Evolutionary conservation across 2,888 invertebrate species (phyloP).

Genomic region (Lamproptera curius): DNA sequence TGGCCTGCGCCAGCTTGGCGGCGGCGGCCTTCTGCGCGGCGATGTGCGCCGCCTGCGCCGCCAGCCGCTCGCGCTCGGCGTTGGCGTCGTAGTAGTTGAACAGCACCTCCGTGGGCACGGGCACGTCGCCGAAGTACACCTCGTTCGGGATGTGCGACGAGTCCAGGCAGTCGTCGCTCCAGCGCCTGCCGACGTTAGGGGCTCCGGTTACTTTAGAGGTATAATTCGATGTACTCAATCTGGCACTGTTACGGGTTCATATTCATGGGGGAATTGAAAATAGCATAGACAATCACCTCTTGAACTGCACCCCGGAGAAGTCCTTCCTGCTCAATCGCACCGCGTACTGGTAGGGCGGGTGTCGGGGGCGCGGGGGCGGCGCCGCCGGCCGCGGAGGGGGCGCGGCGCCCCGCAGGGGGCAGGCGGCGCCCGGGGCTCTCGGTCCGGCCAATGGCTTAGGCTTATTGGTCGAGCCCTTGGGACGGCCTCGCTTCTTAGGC

Average conservation of each 20-base stretch:
- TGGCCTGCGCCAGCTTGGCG: slow-evolving; percentile 58
- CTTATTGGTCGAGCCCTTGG: slow-evolving; percentile 74
- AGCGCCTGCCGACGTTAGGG: slow-evolving; percentile 50
- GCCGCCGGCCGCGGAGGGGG: slow-evolving; percentile 25
- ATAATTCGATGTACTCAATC: no score
- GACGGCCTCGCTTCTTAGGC: slow-evolving; percentile 71
- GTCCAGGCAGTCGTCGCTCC: slow-evolving; percentile 74
- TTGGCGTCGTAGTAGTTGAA: slow-evolving; percentile 74
- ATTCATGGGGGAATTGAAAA: no score
- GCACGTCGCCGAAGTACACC: slow-evolving; percentile 75
- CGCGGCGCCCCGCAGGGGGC: slow-evolving; percentile 30
- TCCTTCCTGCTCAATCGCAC: slow-evolving; percentile 69
- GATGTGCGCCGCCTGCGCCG: slow-evolving; percentile 64
- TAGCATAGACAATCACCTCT: no score
- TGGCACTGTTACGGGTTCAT: no score
- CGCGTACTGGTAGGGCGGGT: slow-evolving; percentile 64
- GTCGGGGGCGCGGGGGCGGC: slow-evolving; percentile 47
- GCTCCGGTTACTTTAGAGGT: no score
- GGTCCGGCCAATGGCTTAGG: slow-evolving; percentile 22
- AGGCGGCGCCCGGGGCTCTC: slow-evolving; percentile 28
- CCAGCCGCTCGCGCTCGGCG: slow-evolving; percentile 65
- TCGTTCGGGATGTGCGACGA: slow-evolving; percentile 75
- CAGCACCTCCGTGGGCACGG: slow-evolving; percentile 63
- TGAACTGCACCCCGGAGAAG: slow-evolving; percentile 73
- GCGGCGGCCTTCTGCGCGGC: slow-evolving; percentile 71